Evolutionary conservation across 2,797 vertebrate species (phyloP), one percentile per base, ranked within the genome.

Genomic region (Apodemus agrarius): DNA sequence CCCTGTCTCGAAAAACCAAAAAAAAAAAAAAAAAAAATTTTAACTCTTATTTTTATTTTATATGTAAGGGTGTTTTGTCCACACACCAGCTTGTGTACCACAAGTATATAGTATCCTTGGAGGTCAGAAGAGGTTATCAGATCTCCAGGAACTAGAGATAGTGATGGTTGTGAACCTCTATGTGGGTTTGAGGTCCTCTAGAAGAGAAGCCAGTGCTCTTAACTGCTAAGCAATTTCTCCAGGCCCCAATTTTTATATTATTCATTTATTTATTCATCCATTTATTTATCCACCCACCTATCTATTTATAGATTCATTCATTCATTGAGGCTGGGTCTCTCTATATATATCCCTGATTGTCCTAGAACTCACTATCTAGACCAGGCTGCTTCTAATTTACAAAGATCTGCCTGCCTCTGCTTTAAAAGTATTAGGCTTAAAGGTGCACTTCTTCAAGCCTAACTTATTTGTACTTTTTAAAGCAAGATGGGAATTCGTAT

Each of bases 401-500:
- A 69, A n/a, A 69, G 34, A 69, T 69, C 7, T n/a, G 16, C 17
- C 34, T 69, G n/a, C 69, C n/a, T 37, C 17, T 72, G 69, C 19
- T 37, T 69, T 34, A 74, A 37, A 37, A 74, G 69, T 74, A 4
- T 12, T 74, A 74, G 69, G 9, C 9, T 37, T 74, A 74, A 74
- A 74, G 31, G 69, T 72, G n/a, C 40, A 21, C 17, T 72, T 74
- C 69, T 37, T 74, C n/a, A 40, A 74, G 69, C 19, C n/a, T 74
- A n/a, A n/a, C 69, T 74, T 46, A 90, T 31, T 63, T 92, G 74
- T 72, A 54, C 13, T 88, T 76, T 11, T 92, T 54, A 89, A 94
- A 52, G 86, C 22, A 88, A 59, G 22, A 81, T 13, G 9, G 52
- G 72, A 79, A 49, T 40, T 93, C 34, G 11, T 89, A 26, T 67